Evolutionary conservation across 2,888 invertebrate genomes (phyloP), one percentile per base, ranked within the genome.

Genomic region (Odontomyia ornata): DNA sequence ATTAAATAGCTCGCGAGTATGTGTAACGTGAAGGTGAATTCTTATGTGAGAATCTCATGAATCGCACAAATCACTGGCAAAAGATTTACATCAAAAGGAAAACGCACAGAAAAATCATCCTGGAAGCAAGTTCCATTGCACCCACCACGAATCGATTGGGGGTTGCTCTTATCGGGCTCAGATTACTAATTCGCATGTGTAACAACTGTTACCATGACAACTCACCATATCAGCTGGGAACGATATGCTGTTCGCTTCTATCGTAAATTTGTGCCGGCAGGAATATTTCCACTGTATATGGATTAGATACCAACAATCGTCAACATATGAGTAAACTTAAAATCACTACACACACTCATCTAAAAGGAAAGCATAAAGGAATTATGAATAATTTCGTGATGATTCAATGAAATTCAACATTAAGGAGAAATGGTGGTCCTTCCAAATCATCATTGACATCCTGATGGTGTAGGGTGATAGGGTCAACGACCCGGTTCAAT

Each of bases 141-240:
- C 36, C 36, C 36, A 36, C 36, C 36, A 73, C n/a, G 18, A 73
- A 73, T 73, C 73, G 73, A 73, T 73, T 60, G 23, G 60, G 28
- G 47, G 60, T 43, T 43, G 15, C 47, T 69, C 43, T 73, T 73
- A 73, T 73, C 73, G 73, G 21, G 47, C 21, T 13, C n/a, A 60
- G 57, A 23, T 73, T 73, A 72, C 57, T 60, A 73, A 30, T 57
- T 73, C 73, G 73, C 73, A 73, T 73, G 73, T 73, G 73, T 73
- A 60, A 27, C 36, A 5, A 30, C 23, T 27, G 73, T 60, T 73
- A 57, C 73, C 52, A 73, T 73, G 73, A 52, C 28, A 43, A 73
- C 60, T 13, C 28, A 23, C 18, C 15, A 21, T 36, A 73, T 73
- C 73, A 73, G 73, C 73, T 73, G 73, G 25, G 23, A 36, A 18